A percentile compares a stretch with the other conserved stretches of the same genome.
These are phyloP conservation scores for Linnaemya tessellans DNA, from an alignment of 2,888 invertebrate species.

Conservation along the genomic window DNA sequence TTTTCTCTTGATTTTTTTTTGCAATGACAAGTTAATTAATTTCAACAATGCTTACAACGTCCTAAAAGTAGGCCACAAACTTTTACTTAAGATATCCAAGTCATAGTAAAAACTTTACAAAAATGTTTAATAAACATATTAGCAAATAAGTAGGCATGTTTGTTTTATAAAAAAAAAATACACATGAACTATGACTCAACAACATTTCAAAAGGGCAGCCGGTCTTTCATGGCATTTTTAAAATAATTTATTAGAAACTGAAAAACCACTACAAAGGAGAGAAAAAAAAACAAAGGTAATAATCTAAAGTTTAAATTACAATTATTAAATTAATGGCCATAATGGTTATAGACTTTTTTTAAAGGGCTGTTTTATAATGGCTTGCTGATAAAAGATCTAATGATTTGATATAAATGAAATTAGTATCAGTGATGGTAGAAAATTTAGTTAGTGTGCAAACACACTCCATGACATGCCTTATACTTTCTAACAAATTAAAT, in stretches of 20 bases:
- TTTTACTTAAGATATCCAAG: not conserved
- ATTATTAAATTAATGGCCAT: slow-evolving; percentile 26
- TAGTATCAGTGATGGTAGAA: not conserved
- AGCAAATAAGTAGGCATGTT: not conserved
- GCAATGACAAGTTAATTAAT: slow-evolving; percentile 61
- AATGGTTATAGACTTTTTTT: slow-evolving; percentile 19
- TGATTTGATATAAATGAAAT: slow-evolving; percentile 23
- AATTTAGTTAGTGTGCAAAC: not conserved
- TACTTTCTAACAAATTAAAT: not conserved
- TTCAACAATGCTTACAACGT: slow-evolving; percentile 21
- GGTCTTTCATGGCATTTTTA: not conserved
- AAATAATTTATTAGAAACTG: slow-evolving; percentile 24
- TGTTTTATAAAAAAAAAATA: too few species aligned
- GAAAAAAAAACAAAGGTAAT: not conserved
- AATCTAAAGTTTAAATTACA: slow-evolving; percentile 31
- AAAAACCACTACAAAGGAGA: slow-evolving; percentile 11
- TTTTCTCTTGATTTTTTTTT: not conserved
- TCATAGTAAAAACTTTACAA: not conserved
- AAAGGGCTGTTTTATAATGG: slow-evolving; percentile 13
- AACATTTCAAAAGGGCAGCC: not conserved
- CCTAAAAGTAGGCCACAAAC: not conserved
- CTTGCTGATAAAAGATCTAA: slow-evolving; percentile 43
- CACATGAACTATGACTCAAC: too few species aligned
- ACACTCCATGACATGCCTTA: not conserved
- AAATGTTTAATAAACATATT: not conserved